Base-by-base conservation (phyloP, 2,113 vertebrate species). In the Ranitomeya variabilis region DNA sequence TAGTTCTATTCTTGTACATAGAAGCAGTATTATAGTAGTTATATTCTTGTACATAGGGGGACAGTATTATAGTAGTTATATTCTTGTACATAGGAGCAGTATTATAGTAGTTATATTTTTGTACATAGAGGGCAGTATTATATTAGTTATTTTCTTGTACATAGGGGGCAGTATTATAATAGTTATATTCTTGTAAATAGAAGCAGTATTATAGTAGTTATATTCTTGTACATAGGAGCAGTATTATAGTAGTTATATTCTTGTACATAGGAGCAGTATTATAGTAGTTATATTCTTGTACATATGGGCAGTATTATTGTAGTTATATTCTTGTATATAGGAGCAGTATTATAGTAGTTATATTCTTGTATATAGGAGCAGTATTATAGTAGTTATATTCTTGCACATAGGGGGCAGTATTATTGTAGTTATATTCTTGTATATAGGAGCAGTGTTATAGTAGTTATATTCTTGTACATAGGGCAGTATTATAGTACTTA, bases 71-170 rank as follows among this genome's bases (percentile, higher is more conserved):
- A 67, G 21, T 11, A 67, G n/a, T 67, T 23, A 67, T 67, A 67
- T 23, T 67, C 64, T 23, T 67, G n/a, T n/a, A 67, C 1, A 67
- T 67, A 67, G 21, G 21, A 23, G 64, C 64, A 67, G 64, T 67
- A 67, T 67, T 67, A 23, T 23, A 67, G n/a, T 67, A 67, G 64
- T 67, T 73, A 74, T 74, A 74, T 74, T 74, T 31, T 74, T 74
- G 71, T 74, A 74, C 15, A 74, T 74, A 74, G 71, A n/a, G 71
- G 19, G 71, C 71, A 74, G 71, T 74, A 74, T 45, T 74, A 74
- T 45, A 45, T 14, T 74, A 74, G 71, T 74, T 69, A 69, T 69
- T 26, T 69, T 69, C 66, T 26, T 69, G 66, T 69, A 69, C 13
- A 69, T 69, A 69, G 66, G n/a, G 9, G n/a, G n/a, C 23, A 69